Evolutionary conservation across 2,797 vertebrate genomes (phyloP), one percentile per base, ranked within the genome.

Genomic region (Macropus fuliginosus): DNA sequence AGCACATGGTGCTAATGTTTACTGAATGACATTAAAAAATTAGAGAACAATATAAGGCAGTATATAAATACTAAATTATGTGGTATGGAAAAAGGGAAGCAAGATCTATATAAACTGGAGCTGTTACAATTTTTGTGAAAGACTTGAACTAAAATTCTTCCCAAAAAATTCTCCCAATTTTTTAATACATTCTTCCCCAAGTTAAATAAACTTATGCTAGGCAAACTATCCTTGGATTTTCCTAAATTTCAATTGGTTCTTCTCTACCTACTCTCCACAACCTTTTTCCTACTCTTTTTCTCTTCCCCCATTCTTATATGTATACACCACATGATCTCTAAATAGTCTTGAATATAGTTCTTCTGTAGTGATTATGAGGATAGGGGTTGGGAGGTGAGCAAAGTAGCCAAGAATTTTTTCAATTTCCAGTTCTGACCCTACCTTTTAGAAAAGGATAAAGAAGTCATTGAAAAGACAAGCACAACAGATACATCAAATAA

Each of bases 231-330:
- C 89, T 40, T 94, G n/a, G 5, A 89, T 66, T 94, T 96, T 31
- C 91, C 93, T 94, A 55, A 93, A 91, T 91, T 93, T 92, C 54
- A 95, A 54, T 92, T 91, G 55, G 93, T 57, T 66, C 91, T n/a
- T 90, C 8, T 94, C 92, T 97, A 59, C 90, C 52, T 89, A 66
- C 90, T 40, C 31, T 91, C 40, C 40, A 27, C 93, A 27, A 93
- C 55, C 27, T 95, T 91, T 56, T 50, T 93, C 59, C 27, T 87
- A 93, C 31, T 81, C 59, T 54, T 93, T 91, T 56, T 18, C 54
- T 91, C 92, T 54, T 92, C 11, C 34, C 89, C 55, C 59, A 50
- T 31, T 56, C 27, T 96, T 46, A 34, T 59, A 74, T 91, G 66
- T 29, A 81, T 91, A 93, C 3, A 3, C 40, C 40, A 50, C 8